Percentiles rank a stretch among this genome's conserved stretches.
phyloP scores from a whole-genome alignment of 2,113 vertebrate species.

The Ancistrus triradiatus region DNA sequence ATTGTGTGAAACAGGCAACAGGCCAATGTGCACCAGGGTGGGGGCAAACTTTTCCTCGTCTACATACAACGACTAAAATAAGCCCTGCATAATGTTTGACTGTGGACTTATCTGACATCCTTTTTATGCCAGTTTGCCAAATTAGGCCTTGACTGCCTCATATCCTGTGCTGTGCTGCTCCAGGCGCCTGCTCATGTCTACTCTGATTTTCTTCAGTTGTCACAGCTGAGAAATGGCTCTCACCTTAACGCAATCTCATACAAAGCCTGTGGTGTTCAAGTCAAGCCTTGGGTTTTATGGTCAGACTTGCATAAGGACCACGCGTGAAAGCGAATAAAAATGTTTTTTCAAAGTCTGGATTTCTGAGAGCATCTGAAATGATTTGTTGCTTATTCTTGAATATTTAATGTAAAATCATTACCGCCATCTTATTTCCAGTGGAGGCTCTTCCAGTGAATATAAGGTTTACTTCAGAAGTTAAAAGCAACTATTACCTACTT shows the following conservation, averaged over 20 bases:
- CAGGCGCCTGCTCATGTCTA: constrained; percentile 23
- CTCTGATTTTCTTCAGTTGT: constrained; percentile 34
- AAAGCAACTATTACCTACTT: no score
- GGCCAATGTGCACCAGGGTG: constrained; percentile 12
- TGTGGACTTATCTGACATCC: constrained; percentile 57
- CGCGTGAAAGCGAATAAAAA: not conserved
- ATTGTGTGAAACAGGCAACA: constrained; percentile 33
- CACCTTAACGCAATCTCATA: constrained; percentile 9
- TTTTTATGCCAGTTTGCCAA: constrained; percentile 57
- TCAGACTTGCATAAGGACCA: no score
- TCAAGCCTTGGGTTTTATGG: no score
- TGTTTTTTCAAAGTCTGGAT: no score
- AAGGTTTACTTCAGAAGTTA: no score
- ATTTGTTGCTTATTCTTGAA: no score
- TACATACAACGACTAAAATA: constrained; percentile 57
- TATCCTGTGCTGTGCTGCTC: constrained; percentile 43
- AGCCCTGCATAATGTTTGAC: constrained; percentile 37
- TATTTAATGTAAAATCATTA: no score
- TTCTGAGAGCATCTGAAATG: no score
- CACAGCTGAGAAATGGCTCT: constrained; percentile 16
- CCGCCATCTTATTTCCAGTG: no score
- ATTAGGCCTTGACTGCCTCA: constrained; percentile 46
- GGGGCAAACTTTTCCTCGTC: constrained; percentile 42
- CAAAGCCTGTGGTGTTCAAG: constrained; percentile 8
- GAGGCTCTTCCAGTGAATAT: no score